Conservation (phyloP, 2,797 vertebrate genomes). For the Silurus lanzhouensis region DNA sequence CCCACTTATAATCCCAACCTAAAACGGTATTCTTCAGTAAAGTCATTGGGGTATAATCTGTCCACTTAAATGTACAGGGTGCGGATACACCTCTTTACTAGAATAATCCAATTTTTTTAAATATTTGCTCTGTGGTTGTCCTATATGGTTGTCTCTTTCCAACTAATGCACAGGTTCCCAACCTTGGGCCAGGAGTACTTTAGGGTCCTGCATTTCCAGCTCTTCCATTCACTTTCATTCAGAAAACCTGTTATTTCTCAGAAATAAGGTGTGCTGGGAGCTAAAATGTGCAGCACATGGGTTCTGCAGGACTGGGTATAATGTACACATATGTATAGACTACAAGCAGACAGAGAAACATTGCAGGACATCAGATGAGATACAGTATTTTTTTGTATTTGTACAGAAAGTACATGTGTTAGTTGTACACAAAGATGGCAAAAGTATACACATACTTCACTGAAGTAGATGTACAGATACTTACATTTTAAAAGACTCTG, state of each 20-base stretch:
- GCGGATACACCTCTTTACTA: background rate
- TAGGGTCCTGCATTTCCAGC: background rate
- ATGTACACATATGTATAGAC: background rate
- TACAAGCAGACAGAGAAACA: background rate
- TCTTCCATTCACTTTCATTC: background rate
- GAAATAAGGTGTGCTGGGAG: too few relatives aligned
- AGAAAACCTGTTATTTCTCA: too few relatives aligned
- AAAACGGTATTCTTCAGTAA: too few relatives aligned
- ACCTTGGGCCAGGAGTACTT: background rate
- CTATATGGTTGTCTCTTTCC: background rate
- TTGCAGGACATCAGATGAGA: background rate
- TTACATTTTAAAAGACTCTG: too few relatives aligned
- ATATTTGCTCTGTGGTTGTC: background rate
- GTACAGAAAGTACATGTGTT: too few relatives aligned
- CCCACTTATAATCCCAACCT: too few relatives aligned
- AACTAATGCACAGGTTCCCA: background rate
- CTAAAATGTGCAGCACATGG: background rate
- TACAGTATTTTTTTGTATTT: slow-evolving; percentile 1
- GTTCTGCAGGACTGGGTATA: background rate
- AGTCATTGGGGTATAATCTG: background rate
- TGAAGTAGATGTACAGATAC: too few relatives aligned
- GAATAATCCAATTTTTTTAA: background rate
- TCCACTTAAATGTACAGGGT: background rate
- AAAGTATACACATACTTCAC: too few relatives aligned
- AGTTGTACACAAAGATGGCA: too few relatives aligned